Percentiles rank a stretch among this genome's conserved stretches.
Evolutionary conservation across 2,113 vertebrate species (phyloP).

Genomic region (Seriola dumerili): DNA sequence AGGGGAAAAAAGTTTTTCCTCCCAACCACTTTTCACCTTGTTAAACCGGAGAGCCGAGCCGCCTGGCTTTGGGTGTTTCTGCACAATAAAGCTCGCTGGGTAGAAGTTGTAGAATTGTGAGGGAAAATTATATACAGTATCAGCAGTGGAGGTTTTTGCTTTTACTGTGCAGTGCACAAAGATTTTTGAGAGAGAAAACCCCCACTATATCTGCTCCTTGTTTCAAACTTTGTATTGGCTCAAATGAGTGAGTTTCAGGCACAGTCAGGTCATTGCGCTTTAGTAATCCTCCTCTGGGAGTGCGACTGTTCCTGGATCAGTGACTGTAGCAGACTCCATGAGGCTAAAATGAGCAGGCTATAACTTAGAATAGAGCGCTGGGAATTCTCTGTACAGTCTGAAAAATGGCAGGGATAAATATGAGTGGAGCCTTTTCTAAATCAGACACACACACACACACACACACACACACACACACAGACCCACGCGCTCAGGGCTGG

Average conservation of each 20-base stretch:
- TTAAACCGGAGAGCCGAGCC: constrained; percentile 51
- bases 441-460: constrained; percentile 32
- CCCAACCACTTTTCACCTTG: constrained; percentile 58
- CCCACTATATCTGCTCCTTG: constrained; percentile 20
- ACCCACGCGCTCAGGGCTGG: constrained; percentile 34
- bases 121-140: constrained; percentile 28
- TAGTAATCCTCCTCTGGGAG: constrained; percentile 64
- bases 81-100: constrained; percentile 27
- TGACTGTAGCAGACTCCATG: constrained; percentile 29
- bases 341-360: constrained; percentile 63
- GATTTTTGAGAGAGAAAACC: background rate
- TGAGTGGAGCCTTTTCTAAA: constrained; percentile 44
- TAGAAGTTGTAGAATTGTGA: constrained; percentile 33
- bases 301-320: constrained; percentile 52
- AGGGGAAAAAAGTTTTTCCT: constrained; percentile 36
- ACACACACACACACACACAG: constrained; percentile 22
- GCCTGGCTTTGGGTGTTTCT: constrained; percentile 26
- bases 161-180: constrained; percentile 10
- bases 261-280: constrained; percentile 16
- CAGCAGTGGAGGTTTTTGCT: constrained; percentile 24
- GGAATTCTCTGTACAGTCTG: constrained; percentile 75
- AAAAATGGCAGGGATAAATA: constrained; percentile 78
- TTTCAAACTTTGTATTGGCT: constrained; percentile 33
- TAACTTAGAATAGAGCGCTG: constrained; percentile 61
- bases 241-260: constrained; percentile 30